Evolutionary conservation across 2,113 vertebrate species (phyloP), one percentile per base, ranked within the genome.

Genomic region (Cariama cristata): DNA sequence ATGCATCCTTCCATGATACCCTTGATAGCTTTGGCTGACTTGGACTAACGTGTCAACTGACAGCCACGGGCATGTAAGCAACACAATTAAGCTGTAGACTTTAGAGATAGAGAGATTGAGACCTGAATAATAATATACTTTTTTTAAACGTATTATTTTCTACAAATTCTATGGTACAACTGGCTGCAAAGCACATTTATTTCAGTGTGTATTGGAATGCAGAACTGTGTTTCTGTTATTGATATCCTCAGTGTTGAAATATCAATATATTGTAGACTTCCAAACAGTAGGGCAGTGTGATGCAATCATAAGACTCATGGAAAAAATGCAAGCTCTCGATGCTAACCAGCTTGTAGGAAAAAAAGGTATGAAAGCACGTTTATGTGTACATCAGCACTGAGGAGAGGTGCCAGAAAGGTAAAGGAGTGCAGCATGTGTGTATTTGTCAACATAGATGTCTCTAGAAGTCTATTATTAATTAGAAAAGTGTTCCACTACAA

Each of bases 401-500:
- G 52, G 21, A 62, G 63, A 85, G 62, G 47, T 45, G 24, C 42
- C 50, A 59, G 35, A 64, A 85, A 88, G 45, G 47, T 47, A 60
- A 23, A 85, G 44, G 35, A 79, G 50, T 30, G 49, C 0, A 0
- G 49, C n/a, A 16, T 12, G 40, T 56, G 28, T 81, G 18, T 93
- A 88, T 97, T 96, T 96, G 92, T 92, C 93, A 88, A 92, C 82
- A 92, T 24, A 68, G 88, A 60, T 91, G 79, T 73, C 89, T 95
- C 66, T 66, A 76, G 32, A 93, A 97, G 66, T 92, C 90, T 93
- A 5, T 77, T 96, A 94, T 75, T 97, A 97, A 96, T 96, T 97
- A 95, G 82, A 47, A 86, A 79, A 95, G 79, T 64, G 55, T 93
- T 96, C 68, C 68, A 80, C 85, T 95, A 81, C 85, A 88, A 91